phyloP scores from a whole-genome alignment of 1,140 invertebrate genomes.

The Helicoverpa zea region DNA sequence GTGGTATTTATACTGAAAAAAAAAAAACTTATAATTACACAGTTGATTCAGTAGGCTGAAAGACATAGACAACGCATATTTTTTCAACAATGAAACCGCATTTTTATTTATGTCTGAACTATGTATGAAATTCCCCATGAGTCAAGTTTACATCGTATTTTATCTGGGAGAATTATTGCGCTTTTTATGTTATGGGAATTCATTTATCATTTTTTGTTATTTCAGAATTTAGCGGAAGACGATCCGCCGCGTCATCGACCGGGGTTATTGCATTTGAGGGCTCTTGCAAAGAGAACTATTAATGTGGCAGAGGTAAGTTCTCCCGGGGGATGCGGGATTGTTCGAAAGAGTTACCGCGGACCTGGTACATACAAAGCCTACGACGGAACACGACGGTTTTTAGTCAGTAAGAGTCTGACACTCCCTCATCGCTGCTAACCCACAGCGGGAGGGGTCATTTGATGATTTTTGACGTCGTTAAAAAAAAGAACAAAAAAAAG shows the following conservation, averaged over 20 bases:
- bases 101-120: slow-evolving; percentile 1
- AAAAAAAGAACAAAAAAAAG: no score
- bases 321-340: no score
- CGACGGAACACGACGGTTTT: no score
- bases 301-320: slow-evolving; percentile 68
- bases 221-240: slow-evolving; percentile 69
- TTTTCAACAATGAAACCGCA: slow-evolving; percentile 12
- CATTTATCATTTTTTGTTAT: slow-evolving; percentile 50
- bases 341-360: no score
- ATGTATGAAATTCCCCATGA: slow-evolving; percentile 24
- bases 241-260: slow-evolving; percentile 73
- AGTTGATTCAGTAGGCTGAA: background rate
- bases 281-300: slow-evolving; percentile 69
- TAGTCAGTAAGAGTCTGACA: no score
- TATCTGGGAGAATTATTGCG: slow-evolving; percentile 27
- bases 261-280: slow-evolving; percentile 68
- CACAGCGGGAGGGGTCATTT: no score
- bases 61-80: slow-evolving; percentile 15
- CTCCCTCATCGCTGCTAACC: no score
- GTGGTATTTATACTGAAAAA: no score
- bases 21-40: background rate
- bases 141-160: slow-evolving; percentile 39
- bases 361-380: no score
- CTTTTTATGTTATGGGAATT: slow-evolving; percentile 42
- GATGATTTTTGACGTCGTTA: no score